These are phyloP conservation scores for Silurus aristotelis DNA, from an alignment of 2,797 vertebrate genomes.

Conservation along the genomic window DNA sequence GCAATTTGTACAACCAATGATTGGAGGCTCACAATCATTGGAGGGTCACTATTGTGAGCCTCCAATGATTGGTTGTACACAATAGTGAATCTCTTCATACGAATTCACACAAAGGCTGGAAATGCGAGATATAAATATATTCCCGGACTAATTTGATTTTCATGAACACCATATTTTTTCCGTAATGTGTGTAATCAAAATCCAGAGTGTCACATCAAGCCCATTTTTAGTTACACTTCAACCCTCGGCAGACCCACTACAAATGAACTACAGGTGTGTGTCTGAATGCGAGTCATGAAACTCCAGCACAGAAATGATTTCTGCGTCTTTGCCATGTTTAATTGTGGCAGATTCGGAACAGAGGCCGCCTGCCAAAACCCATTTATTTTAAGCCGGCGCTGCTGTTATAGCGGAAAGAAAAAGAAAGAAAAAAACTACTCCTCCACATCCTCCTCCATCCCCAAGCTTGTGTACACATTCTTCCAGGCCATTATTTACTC, in stretches of 20 bases:
- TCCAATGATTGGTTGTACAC: neutral
- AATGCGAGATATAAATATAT: neutral
- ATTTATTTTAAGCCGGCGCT: slow-evolving; percentile 54
- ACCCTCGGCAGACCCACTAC: neutral
- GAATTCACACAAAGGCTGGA: neutral
- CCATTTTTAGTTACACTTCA: neutral
- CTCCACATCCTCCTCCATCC: slow-evolving; percentile 28
- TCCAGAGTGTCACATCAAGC: neutral
- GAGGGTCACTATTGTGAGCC: too few species aligned
- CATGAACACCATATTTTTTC: neutral
- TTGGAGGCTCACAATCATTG: neutral
- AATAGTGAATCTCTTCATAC: neutral
- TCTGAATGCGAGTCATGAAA: slow-evolving; percentile 58
- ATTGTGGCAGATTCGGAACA: slow-evolving; percentile 46
- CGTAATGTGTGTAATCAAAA: neutral
- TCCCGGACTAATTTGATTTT: neutral
- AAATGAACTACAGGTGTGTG: slow-evolving; percentile 55
- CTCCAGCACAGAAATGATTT: slow-evolving; percentile 58
- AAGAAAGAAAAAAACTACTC: slow-evolving; percentile 43
- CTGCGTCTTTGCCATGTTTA: slow-evolving; percentile 61
- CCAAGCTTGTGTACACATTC: slow-evolving; percentile 46
- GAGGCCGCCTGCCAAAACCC: slow-evolving; percentile 58
- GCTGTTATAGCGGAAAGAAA: slow-evolving; percentile 39
- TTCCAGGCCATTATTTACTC: slow-evolving; percentile 51
- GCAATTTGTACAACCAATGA: neutral